A percentile compares a stretch with the other conserved stretches of the same genome.
Conservation (phyloP, 1,140 invertebrate genomes). For the Asobara japonica region DNA sequence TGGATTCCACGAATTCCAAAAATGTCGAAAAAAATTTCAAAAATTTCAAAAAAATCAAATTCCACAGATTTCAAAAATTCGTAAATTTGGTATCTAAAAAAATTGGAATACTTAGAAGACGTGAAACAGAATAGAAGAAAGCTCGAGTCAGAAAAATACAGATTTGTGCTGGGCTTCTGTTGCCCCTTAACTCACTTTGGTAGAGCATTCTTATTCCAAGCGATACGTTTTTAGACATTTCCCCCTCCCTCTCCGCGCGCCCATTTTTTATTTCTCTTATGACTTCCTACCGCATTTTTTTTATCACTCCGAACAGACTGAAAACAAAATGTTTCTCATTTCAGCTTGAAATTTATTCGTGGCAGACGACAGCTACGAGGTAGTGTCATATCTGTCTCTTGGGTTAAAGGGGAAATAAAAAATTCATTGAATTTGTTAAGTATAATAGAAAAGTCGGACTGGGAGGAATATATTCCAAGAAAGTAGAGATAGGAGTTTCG, state of each 20-base stretch:
- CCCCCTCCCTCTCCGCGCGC: background rate
- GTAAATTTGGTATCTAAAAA: no score
- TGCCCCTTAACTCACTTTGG: no score
- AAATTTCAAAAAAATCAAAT: no score
- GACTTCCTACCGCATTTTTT: background rate
- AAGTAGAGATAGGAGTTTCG: background rate
- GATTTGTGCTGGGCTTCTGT: no score
- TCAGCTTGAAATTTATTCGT: conserved; percentile 26
- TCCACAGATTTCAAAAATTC: no score
- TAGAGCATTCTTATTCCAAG: no score
- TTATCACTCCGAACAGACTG: background rate
- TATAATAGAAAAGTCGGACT: conserved; percentile 11
- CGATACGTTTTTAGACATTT: background rate
- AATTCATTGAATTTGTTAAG: conserved; percentile 13
- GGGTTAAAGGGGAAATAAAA: background rate
- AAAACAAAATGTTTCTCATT: conserved; percentile 32
- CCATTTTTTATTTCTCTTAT: background rate
- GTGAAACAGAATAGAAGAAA: no score
- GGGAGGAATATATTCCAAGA: background rate
- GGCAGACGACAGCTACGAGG: conserved; percentile 15
- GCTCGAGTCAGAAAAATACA: no score
- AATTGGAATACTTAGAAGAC: no score
- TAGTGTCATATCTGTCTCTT: background rate
- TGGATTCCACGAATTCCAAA: no score
- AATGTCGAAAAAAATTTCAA: no score